Conservation (phyloP, 2,797 vertebrate genomes). For the Pelobates cultripes region DNA sequence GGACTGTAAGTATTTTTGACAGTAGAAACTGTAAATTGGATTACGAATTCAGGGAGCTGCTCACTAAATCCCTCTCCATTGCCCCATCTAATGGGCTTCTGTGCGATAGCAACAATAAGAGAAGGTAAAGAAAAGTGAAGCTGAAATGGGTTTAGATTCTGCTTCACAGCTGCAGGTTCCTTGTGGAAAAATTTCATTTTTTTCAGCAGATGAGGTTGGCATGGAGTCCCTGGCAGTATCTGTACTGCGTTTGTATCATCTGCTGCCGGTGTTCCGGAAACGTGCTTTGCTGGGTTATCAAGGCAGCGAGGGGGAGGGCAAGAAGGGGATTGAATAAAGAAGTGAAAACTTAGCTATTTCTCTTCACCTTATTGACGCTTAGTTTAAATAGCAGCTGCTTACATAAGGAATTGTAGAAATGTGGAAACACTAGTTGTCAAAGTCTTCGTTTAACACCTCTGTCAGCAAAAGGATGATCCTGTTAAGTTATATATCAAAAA, state of each 20-base stretch:
- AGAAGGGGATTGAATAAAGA: conserved; percentile 55
- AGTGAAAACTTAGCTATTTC: conserved; percentile 17
- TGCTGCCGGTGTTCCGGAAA: conserved; percentile 90
- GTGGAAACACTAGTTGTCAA: conserved; percentile 11
- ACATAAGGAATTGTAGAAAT: conserved; percentile 4
- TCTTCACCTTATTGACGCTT: conserved; percentile 17
- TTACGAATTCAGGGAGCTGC: conserved; percentile 90
- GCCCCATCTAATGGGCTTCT: conserved; percentile 90
- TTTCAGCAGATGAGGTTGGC: conserved; percentile 88
- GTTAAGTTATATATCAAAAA: too few relatives aligned
- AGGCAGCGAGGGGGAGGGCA: conserved; percentile 64
- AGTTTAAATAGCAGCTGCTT: conserved; percentile 3
- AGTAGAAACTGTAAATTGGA: conserved; percentile 93
- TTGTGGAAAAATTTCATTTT: conserved; percentile 91
- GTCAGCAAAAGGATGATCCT: too few relatives aligned
- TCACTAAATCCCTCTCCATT: conserved; percentile 88
- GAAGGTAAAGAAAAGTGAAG: conserved; percentile 71
- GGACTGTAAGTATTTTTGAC: conserved; percentile 84
- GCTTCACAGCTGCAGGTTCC: conserved; percentile 90
- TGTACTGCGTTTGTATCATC: conserved; percentile 87
- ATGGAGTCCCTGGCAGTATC: conserved; percentile 84
- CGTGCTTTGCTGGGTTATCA: conserved; percentile 88
- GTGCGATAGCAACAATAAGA: conserved; percentile 76
- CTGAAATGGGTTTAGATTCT: conserved; percentile 88
- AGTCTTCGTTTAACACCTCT: neutral